Evolutionary conservation across 2,797 vertebrate genomes (phyloP).

Genomic region (Anniella stebbinsi): DNA sequence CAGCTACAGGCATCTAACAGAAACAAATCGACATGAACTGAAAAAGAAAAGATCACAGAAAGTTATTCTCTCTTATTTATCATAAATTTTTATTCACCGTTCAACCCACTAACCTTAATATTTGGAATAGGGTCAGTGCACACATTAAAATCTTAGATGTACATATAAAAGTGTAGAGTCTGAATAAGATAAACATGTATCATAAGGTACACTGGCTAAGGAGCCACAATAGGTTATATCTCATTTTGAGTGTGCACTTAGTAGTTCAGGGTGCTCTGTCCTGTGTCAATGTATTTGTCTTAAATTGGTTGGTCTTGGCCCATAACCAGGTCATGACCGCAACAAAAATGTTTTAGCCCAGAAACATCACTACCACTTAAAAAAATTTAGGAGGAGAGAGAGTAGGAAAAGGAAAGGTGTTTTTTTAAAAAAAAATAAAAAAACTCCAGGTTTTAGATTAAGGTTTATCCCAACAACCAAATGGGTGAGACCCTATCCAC

Average conservation of each 20-base stretch:
- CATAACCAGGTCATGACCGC: not conserved
- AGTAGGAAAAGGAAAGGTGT: not conserved
- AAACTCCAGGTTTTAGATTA: not conserved
- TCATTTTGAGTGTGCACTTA: not conserved
- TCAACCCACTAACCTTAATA: not conserved
- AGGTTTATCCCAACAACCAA: not conserved
- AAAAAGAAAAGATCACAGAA: not conserved
- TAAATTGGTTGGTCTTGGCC: not conserved
- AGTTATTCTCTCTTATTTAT: not conserved
- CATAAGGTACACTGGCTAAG: not conserved
- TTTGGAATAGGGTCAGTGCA: not conserved
- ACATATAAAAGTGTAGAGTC: not conserved
- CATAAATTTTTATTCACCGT: too few relatives aligned
- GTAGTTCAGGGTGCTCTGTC: too few relatives aligned
- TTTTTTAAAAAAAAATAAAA: not conserved
- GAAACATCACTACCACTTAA: not conserved
- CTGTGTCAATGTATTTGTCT: not conserved
- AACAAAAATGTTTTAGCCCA: not conserved
- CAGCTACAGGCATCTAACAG: not conserved
- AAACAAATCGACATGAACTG: not conserved
- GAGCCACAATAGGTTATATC: not conserved
- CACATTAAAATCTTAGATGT: not conserved
- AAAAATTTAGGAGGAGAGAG: too few relatives aligned
- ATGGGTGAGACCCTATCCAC: too few relatives aligned
- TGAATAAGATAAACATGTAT: not conserved